A percentile compares a stretch with the other conserved stretches of the same genome.
Evolutionary conservation across 2,888 invertebrate species (phyloP).

Genomic region (Macrosoma leucophasiata): DNA sequence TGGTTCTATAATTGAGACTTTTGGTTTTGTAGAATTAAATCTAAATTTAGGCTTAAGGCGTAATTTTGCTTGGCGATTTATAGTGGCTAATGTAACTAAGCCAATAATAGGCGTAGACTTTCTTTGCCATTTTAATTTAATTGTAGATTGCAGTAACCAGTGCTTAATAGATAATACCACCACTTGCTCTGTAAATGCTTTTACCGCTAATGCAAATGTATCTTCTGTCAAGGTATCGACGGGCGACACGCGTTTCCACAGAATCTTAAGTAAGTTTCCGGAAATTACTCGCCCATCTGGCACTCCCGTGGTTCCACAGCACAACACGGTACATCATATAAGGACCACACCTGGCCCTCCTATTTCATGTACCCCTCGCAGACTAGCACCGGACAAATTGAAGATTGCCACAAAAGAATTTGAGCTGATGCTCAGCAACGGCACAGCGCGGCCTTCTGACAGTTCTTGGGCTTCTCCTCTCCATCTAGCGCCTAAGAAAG

Average conservation of each 20-base stretch:
- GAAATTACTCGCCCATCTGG: conserved; percentile 21
- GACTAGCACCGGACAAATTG: conserved; percentile 31
- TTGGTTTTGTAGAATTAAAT: conserved; percentile 22
- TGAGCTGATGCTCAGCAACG: conserved; percentile 34
- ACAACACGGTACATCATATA: conserved; percentile 28
- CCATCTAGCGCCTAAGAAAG: conserved; percentile 33
- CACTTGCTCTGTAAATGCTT: not conserved
- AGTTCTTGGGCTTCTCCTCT: conserved; percentile 35
- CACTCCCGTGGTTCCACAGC: conserved; percentile 19
- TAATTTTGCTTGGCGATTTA: conserved; percentile 31
- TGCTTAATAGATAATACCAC: conserved; percentile 20
- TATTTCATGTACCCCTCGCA: conserved; percentile 27
- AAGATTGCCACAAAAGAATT: conserved; percentile 26
- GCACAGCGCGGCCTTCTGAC: conserved; percentile 24
- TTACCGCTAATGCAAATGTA: not conserved
- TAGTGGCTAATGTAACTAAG: conserved; percentile 32
- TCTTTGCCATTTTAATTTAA: conserved; percentile 26
- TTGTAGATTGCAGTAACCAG: conserved; percentile 28
- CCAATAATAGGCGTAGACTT: conserved; percentile 39
- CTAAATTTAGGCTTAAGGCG: conserved; percentile 32
- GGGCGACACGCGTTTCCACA: conserved; percentile 8
- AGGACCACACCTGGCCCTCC: conserved; percentile 32
- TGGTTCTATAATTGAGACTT: conserved; percentile 30
- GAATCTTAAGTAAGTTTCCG: conserved; percentile 9
- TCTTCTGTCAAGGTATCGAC: conserved; percentile 8